Percentiles rank a stretch among this genome's conserved stretches.
These are phyloP conservation scores for Apis dorsata DNA, from an alignment of 1,140 invertebrate species.

Conservation along the genomic window DNA sequence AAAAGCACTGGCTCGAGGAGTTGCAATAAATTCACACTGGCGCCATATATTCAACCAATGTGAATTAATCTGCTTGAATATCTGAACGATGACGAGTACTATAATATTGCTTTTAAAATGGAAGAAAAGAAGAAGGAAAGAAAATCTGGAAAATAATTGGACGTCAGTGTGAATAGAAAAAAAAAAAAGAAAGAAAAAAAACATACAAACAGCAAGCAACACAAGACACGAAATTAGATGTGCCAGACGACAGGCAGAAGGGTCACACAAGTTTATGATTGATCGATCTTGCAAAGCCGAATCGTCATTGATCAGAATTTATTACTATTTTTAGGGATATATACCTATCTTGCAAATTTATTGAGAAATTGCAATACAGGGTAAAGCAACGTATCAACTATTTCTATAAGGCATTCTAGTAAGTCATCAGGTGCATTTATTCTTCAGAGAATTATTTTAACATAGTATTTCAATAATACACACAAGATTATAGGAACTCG, in stretches of 20 bases:
- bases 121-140: not conserved
- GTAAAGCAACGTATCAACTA: not conserved
- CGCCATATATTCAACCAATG: not conserved
- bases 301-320: conserved; percentile 2
- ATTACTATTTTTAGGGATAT: not conserved
- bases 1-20: conserved; percentile 53
- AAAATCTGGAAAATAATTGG: not conserved
- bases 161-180: conserved; percentile 61
- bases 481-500: conserved; percentile 6
- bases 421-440: conserved; percentile 1
- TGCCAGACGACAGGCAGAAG: conserved; percentile 77
- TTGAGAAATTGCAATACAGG: not conserved
- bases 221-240: conserved; percentile 79
- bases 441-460: conserved; percentile 2
- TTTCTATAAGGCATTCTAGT: conserved; percentile 19
- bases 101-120: conserved; percentile 6
- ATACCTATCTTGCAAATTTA: conserved; percentile 17
- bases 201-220: conserved; percentile 73
- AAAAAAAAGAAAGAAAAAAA: conserved; percentile 31
- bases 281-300: conserved; percentile 21
- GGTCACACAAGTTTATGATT: conserved; percentile 59
- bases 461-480: conserved; percentile 3
- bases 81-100: not conserved
- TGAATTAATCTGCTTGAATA: not conserved
- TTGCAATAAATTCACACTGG: conserved; percentile 68